A percentile compares a stretch with the other conserved stretches of the same genome.
Evolutionary conservation across 2,113 vertebrate species (phyloP).

Genomic region (Maccullochella peelii): DNA sequence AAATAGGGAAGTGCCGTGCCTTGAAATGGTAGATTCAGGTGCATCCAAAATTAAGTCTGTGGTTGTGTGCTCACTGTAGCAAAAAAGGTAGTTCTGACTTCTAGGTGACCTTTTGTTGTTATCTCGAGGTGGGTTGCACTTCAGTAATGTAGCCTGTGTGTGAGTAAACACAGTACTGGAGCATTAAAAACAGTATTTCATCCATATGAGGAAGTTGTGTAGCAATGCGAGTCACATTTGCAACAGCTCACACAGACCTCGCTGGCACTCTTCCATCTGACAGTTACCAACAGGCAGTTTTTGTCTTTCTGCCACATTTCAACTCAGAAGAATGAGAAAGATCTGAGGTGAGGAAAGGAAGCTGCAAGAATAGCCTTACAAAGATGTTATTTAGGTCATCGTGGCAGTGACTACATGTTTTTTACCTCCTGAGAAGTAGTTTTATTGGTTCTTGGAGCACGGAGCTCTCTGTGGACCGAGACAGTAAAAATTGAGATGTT

Average conservation of each 20-base stretch:
- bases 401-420: neutral
- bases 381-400: neutral
- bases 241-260: neutral
- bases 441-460: neutral
- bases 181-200: neutral
- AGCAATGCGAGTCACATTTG: constrained; percentile 12
- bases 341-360: neutral
- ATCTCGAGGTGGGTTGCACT: neutral
- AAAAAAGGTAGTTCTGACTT: neutral
- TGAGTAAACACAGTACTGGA: neutral
- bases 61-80: neutral
- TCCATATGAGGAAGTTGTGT: constrained; percentile 44
- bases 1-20: constrained; percentile 21
- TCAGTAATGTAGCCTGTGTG: neutral
- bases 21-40: neutral
- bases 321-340: neutral
- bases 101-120: neutral
- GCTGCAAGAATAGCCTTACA: neutral
- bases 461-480: neutral
- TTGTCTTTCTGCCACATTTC: neutral
- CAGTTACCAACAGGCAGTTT: neutral
- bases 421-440: neutral
- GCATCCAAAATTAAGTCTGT: neutral
- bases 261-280: neutral
- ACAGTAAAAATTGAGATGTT: constrained; percentile 15